Base-by-base conservation (phyloP, 2,797 vertebrate species). In the Lerista edwardsae region DNA sequence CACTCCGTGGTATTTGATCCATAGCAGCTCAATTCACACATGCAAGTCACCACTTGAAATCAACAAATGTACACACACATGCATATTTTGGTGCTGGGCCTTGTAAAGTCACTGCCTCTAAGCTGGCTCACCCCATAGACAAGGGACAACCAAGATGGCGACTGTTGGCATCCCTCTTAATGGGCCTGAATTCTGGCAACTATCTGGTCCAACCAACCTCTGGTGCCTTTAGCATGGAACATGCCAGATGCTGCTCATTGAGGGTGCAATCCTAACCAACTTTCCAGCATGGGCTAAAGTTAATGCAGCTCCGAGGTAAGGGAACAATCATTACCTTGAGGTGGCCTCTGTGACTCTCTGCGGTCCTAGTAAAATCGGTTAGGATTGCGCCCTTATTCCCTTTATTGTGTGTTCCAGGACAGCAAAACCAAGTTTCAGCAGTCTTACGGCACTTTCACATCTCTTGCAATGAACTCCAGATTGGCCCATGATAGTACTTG, bases 391-490 rank as follows among this genome's bases (percentile, higher is more conserved):
- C n/a, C n/a, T n/a, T n/a, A 8, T 44, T 55, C 51, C 14, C 51
- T 55, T 51, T 47, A 47, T 47, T 51, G 47, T 51, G 55, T 15
- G 21, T 61, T 6, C 23, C 7, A 12, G 39, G 69, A 64, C 23
- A 2, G 10, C 6, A 44, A 23, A n/a, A 68, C 51, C 15, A 19
- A 6, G 23, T 1, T 11, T 17, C 0, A 0, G 9, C 14, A 6
- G 64, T 59, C 3, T 34, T 79, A 47, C 85, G 75, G 62, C 27
- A 59, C 19, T 59, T 77, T 68, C 29, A 9, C 12, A 29, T 57
- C 34, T 44, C 82, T 44, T 84, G 27, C 51, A 76, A 23, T 23
- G n/a, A 41, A 61, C 44, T 41, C 61, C 3, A 83, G 15, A 21
- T 11, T 25, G 64, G 10, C 8, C 44, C 41, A 79, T 15, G 36